Conservation (phyloP, 2,797 vertebrate species). For the Peromyscus nudipes region DNA sequence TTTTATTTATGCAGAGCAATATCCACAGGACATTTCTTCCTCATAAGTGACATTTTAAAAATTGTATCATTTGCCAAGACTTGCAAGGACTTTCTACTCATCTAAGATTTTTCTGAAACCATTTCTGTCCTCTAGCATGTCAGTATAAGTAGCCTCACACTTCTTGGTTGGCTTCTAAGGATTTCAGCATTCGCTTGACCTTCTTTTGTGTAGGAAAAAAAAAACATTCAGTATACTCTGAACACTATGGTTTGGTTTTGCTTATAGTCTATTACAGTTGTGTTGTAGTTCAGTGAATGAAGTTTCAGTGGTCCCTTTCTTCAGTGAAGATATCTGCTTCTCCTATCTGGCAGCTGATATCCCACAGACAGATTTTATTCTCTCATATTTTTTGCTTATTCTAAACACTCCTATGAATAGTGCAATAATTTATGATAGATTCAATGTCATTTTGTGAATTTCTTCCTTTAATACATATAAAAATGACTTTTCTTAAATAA, state of each 20-base stretch:
- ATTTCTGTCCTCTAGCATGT: not conserved
- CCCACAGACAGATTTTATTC: constrained; percentile 22
- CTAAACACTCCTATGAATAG: constrained; percentile 42
- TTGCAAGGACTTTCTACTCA: constrained; percentile 30
- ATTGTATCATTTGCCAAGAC: not conserved
- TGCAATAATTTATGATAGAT: constrained; percentile 64
- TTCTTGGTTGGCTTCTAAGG: not conserved
- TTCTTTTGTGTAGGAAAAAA: constrained; percentile 17
- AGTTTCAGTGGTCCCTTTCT: constrained; percentile 43
- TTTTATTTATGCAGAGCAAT: too few relatives aligned
- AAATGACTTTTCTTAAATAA: constrained; percentile 24
- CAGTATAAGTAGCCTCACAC: not conserved
- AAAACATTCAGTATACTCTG: not conserved
- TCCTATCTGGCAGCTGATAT: constrained; percentile 68
- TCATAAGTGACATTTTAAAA: constrained; percentile 7
- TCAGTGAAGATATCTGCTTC: constrained; percentile 67
- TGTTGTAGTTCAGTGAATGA: constrained; percentile 37
- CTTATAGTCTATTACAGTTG: constrained; percentile 33
- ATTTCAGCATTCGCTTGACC: not conserved
- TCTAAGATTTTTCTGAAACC: not conserved
- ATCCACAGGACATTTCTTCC: not conserved
- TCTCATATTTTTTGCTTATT: constrained; percentile 40
- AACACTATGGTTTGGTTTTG: constrained; percentile 58
- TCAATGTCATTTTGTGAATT: not conserved
- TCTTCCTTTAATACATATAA: not conserved